Conservation (phyloP, 1,140 invertebrate genomes). For the Camponotus pennsylvanicus region DNA sequence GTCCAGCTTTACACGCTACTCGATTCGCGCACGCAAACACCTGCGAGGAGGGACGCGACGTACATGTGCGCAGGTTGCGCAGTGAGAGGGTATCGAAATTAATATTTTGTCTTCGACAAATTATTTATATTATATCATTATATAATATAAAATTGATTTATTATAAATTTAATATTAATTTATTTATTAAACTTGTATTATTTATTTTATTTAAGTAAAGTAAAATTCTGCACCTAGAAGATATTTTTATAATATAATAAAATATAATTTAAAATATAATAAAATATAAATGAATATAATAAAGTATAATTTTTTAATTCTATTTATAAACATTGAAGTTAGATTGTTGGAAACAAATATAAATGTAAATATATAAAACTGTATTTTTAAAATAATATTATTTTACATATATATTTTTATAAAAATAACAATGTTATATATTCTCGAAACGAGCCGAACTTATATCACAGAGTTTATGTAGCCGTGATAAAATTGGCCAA, state of each 20-base stretch:
- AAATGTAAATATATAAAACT: not conserved
- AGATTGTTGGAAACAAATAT: not conserved
- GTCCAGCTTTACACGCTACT: conserved; percentile 75
- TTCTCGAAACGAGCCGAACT: not conserved
- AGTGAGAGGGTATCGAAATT: not conserved
- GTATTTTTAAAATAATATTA: not conserved
- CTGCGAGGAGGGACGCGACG: conserved; percentile 32
- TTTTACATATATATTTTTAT: not conserved
- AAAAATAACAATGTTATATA: not conserved
- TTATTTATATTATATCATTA: not conserved
- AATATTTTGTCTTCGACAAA: conserved; percentile 1
- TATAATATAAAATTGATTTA: no score
- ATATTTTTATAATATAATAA: not conserved
- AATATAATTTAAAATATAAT: not conserved
- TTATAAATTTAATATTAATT: no score
- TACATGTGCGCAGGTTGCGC: not conserved
- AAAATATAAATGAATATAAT: not conserved
- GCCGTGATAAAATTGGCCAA: conserved; percentile 1
- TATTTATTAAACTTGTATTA: no score
- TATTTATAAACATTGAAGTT: no score
- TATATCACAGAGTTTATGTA: not conserved
- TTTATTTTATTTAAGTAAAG: not conserved
- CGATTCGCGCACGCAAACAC: conserved; percentile 64
- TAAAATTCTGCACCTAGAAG: not conserved
- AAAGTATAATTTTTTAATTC: not conserved